Evolutionary conservation across 2,888 invertebrate genomes (phyloP).

Genomic region (Drosophila infuscata): DNA sequence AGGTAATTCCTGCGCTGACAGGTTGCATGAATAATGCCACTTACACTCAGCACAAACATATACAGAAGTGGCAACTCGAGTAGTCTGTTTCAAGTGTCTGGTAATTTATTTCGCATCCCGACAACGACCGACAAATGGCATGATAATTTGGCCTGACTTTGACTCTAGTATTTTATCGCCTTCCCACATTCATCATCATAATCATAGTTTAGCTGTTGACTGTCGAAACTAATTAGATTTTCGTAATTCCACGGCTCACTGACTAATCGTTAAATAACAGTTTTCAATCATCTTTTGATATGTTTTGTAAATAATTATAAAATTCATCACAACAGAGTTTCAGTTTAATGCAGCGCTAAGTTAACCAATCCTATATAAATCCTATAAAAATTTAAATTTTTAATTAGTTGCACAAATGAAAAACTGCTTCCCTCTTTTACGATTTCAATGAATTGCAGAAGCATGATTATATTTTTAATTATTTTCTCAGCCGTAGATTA

Average conservation of each 20-base stretch:
- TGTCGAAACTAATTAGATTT: constrained; percentile 6
- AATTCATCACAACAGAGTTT: not conserved
- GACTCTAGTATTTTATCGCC: constrained; percentile 1
- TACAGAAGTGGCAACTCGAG: constrained; percentile 39
- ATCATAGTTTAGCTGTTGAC: constrained; percentile 2
- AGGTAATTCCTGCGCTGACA: constrained; percentile 41
- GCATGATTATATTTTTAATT: constrained; percentile 13
- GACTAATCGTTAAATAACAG: not conserved
- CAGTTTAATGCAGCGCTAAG: not conserved
- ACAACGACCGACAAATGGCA: constrained; percentile 37
- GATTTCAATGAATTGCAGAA: not conserved
- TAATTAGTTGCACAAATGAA: not conserved
- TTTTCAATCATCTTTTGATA: not conserved
- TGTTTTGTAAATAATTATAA: not conserved
- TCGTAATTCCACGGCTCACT: too few species aligned
- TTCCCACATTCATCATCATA: constrained; percentile 3
- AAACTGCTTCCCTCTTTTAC: not conserved
- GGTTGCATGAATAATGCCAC: constrained; percentile 33
- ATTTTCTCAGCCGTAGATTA: not conserved
- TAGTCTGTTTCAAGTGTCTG: constrained; percentile 41
- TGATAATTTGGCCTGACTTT: constrained; percentile 38
- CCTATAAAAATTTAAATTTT: not conserved
- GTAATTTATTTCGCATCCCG: constrained; percentile 44
- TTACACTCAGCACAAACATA: constrained; percentile 21
- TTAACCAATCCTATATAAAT: not conserved